Evolutionary conservation across 35 echinoderm and acorn worm species (phyloP).

Genomic region (Ophioderma brevispina): DNA sequence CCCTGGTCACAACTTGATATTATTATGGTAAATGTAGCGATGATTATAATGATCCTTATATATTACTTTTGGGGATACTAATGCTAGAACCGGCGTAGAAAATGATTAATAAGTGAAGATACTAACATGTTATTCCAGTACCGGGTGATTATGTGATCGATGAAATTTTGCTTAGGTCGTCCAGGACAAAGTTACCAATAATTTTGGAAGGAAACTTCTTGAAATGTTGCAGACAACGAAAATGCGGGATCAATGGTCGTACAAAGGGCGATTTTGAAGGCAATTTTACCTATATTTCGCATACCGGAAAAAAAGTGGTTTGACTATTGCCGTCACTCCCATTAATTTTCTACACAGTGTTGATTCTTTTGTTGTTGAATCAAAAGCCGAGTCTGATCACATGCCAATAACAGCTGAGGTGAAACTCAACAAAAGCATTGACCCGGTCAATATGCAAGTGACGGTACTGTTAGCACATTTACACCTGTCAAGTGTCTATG

Average conservation of each 20-base stretch:
- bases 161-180: background rate
- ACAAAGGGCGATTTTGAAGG: background rate
- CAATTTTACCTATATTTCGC: slow-evolving; percentile 14
- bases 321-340: slow-evolving; percentile 12
- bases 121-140: background rate
- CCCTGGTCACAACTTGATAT: background rate
- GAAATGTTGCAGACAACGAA: background rate
- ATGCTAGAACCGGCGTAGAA: background rate
- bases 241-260: slow-evolving; percentile 16
- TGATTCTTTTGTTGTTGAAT: background rate
- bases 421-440: background rate
- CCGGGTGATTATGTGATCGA: background rate
- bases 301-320: background rate
- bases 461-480: background rate
- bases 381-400: slow-evolving; percentile 9
- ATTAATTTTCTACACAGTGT: background rate
- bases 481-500: background rate
- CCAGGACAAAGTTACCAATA: background rate
- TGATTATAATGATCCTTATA: background rate
- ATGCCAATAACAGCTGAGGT: slow-evolving; percentile 2
- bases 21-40: background rate
- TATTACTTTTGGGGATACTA: background rate
- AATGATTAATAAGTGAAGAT: background rate
- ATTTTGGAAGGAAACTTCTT: background rate
- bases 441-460: background rate